These are phyloP conservation scores for Drosophila melanosoma DNA, from an alignment of 2,888 invertebrate species.

Conservation along the genomic window DNA sequence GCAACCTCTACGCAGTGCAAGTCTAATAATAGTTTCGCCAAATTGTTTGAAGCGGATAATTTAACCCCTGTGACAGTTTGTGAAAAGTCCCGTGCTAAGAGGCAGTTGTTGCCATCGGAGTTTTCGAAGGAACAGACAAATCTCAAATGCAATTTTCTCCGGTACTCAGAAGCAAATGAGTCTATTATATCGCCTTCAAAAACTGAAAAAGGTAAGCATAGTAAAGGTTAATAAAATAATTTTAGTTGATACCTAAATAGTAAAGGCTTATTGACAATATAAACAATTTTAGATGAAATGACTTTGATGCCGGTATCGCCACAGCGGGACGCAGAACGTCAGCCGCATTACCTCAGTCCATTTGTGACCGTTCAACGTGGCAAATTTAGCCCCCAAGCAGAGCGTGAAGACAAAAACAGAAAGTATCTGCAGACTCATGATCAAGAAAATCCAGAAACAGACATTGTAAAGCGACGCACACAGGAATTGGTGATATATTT, in stretches of 20 bases:
- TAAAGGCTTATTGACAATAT: not conserved
- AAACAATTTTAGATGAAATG: conserved; percentile 15
- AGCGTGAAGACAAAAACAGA: conserved; percentile 83
- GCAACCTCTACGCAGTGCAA: conserved; percentile 58
- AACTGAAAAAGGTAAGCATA: conserved; percentile 3
- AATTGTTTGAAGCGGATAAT: conserved; percentile 15
- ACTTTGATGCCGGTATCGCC: conserved; percentile 12
- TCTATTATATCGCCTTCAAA: not conserved
- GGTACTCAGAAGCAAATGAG: conserved; percentile 58
- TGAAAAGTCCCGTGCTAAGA: conserved; percentile 35
- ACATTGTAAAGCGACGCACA: conserved; percentile 52
- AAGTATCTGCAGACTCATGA: conserved; percentile 64
- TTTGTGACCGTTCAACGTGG: conserved; percentile 86
- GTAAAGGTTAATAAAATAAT: not conserved
- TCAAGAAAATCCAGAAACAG: conserved; percentile 26
- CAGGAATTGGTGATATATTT: conserved; percentile 81
- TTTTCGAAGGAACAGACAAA: not conserved
- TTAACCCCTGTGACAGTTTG: conserved; percentile 33
- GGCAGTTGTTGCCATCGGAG: conserved; percentile 21
- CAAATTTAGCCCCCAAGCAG: conserved; percentile 86
- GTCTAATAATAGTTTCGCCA: conserved; percentile 4
- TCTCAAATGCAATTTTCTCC: conserved; percentile 62
- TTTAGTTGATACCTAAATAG: not conserved
- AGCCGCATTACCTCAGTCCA: conserved; percentile 82
- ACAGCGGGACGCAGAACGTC: conserved; percentile 15